Conservation (phyloP, 2,888 invertebrate species). For the Arge pagana region DNA sequence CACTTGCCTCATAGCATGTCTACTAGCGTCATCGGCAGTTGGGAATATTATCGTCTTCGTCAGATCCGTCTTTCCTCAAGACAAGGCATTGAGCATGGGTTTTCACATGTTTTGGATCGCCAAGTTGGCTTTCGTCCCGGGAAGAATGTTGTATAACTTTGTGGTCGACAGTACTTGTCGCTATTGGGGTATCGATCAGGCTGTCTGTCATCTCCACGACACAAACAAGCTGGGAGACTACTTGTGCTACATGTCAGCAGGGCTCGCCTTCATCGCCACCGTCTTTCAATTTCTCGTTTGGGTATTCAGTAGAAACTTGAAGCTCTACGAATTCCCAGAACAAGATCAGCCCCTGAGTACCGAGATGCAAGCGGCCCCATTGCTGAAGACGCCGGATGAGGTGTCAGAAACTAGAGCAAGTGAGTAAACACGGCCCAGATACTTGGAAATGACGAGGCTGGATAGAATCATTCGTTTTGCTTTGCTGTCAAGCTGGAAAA, state of each 20-base stretch:
- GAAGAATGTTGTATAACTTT: conserved; percentile 66
- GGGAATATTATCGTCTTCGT: conserved; percentile 62
- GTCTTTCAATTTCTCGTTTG: conserved; percentile 59
- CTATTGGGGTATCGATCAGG: conserved; percentile 57
- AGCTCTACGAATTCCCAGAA: conserved; percentile 42
- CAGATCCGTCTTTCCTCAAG: conserved; percentile 64
- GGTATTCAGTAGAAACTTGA: conserved; percentile 56
- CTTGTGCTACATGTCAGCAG: conserved; percentile 58
- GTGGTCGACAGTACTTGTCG: conserved; percentile 61
- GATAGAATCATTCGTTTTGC: too few species aligned
- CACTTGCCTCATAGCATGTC: conserved; percentile 54
- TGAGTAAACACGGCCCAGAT: too few species aligned
- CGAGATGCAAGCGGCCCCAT: conserved; percentile 8
- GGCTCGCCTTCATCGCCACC: conserved; percentile 56
- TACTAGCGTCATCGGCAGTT: conserved; percentile 57
- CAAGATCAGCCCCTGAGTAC: background rate
- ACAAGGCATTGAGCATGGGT: conserved; percentile 67
- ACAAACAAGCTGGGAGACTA: conserved; percentile 59
- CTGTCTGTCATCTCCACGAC: conserved; percentile 59
- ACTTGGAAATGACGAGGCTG: too few species aligned
- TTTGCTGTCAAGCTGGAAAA: too few species aligned
- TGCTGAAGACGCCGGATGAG: too few species aligned
- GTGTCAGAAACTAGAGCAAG: too few species aligned
- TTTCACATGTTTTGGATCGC: conserved; percentile 63
- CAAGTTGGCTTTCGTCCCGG: conserved; percentile 66